phyloP scores from a whole-genome alignment of 92 coral and sea anemone genomes.

The Heteractis magnifica region DNA sequence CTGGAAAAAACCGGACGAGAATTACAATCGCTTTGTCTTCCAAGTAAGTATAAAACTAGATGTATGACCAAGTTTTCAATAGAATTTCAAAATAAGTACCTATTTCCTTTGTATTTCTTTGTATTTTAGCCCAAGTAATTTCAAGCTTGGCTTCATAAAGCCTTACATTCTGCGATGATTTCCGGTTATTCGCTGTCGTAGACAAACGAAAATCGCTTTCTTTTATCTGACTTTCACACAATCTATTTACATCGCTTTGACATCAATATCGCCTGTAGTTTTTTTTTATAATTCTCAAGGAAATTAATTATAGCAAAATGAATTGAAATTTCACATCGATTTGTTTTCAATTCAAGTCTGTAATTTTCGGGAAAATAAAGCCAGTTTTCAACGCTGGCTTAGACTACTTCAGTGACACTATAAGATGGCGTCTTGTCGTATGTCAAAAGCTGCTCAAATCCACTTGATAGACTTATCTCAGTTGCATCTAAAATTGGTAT shows the following conservation, averaged over 20 bases:
- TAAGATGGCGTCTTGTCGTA: background rate
- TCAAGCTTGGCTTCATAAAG: background rate
- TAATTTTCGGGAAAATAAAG: background rate
- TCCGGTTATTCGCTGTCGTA: background rate
- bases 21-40: constrained; percentile 1
- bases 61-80: background rate
- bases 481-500: background rate
- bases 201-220: background rate
- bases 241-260: background rate
- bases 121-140: background rate
- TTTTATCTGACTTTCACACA: background rate
- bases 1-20: constrained; percentile 17
- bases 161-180: background rate
- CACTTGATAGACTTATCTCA: background rate
- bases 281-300: background rate
- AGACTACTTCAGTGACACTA: too few species aligned
- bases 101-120: background rate
- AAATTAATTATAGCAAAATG: background rate
- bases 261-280: background rate
- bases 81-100: background rate
- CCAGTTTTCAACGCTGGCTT: background rate
- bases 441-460: background rate
- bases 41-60: constrained; percentile 13
- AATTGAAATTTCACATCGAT: background rate
- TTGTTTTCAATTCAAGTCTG: background rate